These are phyloP conservation scores for Protobothrops flavoviridis DNA, from an alignment of 2,113 vertebrate genomes.

Conservation along the genomic window DNA sequence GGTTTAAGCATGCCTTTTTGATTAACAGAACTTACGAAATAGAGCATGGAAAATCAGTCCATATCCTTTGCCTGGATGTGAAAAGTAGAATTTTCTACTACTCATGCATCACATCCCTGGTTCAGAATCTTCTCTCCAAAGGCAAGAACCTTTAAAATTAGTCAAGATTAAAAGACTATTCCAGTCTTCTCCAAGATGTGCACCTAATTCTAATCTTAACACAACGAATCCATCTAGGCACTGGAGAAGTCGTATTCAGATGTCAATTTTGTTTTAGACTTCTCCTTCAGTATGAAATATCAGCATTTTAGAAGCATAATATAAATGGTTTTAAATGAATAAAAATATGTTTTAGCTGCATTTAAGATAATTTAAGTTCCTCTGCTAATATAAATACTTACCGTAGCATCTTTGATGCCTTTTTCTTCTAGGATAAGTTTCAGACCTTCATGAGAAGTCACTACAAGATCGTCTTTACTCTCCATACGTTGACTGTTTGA, in stretches of 20 bases:
- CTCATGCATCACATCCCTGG: not conserved
- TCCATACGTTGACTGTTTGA: rapidly evolving
- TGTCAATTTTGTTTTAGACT: not conserved
- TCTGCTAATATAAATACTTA: slow-evolving; percentile 60
- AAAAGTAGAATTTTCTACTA: not conserved
- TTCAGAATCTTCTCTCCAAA: not conserved
- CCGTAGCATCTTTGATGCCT: slow-evolving; percentile 70
- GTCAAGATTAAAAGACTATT: not conserved
- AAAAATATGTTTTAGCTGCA: not conserved
- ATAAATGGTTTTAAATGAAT: rapidly evolving
- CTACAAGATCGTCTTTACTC: not conserved
- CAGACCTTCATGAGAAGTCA: slow-evolving; percentile 73
- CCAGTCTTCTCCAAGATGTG: not conserved
- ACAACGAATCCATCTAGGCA: not conserved
- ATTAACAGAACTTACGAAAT: not conserved
- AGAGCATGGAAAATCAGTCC: not conserved
- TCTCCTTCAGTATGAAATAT: not conserved
- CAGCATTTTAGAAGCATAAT: not conserved
- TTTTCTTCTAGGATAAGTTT: slow-evolving; percentile 66
- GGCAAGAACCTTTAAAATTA: not conserved
- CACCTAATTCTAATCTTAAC: not conserved
- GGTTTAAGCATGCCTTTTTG: not conserved
- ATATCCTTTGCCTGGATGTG: not conserved
- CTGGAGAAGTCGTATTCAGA: not conserved
- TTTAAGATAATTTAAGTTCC: not conserved